Evolutionary conservation across 92 coral and sea anemone species (phyloP), one percentile per base, ranked within the genome.

Genomic region (Phymanthus crucifer): DNA sequence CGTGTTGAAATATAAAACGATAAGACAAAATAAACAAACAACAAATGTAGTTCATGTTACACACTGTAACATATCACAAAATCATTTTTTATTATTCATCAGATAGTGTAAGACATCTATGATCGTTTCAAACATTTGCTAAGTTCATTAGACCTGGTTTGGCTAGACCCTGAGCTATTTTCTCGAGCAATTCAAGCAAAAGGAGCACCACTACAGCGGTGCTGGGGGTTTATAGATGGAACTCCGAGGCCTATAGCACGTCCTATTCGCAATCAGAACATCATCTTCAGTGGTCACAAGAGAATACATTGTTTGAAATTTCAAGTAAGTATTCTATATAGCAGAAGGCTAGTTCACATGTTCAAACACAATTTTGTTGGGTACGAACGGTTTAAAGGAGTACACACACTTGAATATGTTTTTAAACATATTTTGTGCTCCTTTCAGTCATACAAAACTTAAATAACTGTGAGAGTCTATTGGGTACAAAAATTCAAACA

Each of bases 151-250:
- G 84, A 78, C 32, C 72, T 85, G 37, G 83, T 57, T 26, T 89
- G 92, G 92, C 79, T 85, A 23, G 87, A 89, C 72, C 92, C 87
- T 17, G 84, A 74, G 14, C 52, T 64, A 7, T 89, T 89, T 71
- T 45, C 85, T 34, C 81, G 56, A 47, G 89, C 78, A 5, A 77
- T 89, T 5, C 76, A 85, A n/a, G 35, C 2, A 13, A 89, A 89
- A 82, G 89, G 89, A 19, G 90, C 89, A 57, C 89, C 89, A 27
- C 72, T 89, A 4, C 17, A 61, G 35, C 70, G 73, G 40, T 89
- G 93, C 83, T 89, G 93, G 93, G 93, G 87, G 7, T 85, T 89
- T 52, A 81, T 89, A 0, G 89, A 89, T 85, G 93, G 89, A 71
- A 89, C 93, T 29, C 72, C 85, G 2, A 54, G 85, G 32, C 85